A percentile compares a stretch with the other conserved stretches of the same genome.
Conservation (phyloP, 2,888 invertebrate species). For the Platerodrilus igneus region DNA sequence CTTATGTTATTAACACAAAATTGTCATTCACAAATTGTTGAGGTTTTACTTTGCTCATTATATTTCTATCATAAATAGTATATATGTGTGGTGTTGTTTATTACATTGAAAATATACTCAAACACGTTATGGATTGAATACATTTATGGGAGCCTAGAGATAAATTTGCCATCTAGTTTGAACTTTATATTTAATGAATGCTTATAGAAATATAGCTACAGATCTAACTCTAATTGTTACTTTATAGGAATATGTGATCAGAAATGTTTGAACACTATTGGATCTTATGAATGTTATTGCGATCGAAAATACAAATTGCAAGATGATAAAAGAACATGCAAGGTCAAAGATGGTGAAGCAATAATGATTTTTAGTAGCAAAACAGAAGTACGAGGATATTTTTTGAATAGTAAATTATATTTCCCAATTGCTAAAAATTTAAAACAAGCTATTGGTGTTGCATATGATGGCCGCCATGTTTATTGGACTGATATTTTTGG, state of each 20-base stretch:
- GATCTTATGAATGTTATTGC: conserved; percentile 61
- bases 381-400: conserved; percentile 60
- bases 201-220: too few species aligned
- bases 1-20: too few species aligned
- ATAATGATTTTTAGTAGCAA: conserved; percentile 65
- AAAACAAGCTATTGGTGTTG: conserved; percentile 62
- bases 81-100: too few species aligned
- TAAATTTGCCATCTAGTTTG: too few species aligned
- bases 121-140: too few species aligned
- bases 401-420: conserved; percentile 54
- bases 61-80: too few species aligned
- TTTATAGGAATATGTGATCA: conserved; percentile 60
- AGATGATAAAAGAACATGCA: conserved; percentile 53
- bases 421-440: conserved; percentile 51
- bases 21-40: too few species aligned
- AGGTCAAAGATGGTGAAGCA: conserved; percentile 57
- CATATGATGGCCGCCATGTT: conserved; percentile 63
- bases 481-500: conserved; percentile 75
- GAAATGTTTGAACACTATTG: conserved; percentile 56
- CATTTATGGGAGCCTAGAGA: too few species aligned
- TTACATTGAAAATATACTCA: too few species aligned
- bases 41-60: too few species aligned
- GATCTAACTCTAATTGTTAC: too few species aligned
- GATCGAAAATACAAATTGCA: conserved; percentile 54
- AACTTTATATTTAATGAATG: too few species aligned